phyloP scores from a whole-genome alignment of 2,888 invertebrate genomes.

The Eupithecia dodoneata region DNA sequence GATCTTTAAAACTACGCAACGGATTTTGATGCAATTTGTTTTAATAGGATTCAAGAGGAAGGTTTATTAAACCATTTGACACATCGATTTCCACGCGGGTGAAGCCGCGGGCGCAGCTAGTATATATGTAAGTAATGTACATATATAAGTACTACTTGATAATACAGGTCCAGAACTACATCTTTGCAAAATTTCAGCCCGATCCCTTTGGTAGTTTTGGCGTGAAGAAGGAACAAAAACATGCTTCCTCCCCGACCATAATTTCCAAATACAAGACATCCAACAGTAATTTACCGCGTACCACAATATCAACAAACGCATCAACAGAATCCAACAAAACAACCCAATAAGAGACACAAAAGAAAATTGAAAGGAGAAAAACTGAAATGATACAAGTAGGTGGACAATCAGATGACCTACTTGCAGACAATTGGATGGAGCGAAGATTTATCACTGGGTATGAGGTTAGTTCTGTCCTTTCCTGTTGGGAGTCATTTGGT shows the following conservation, averaged over 20 bases:
- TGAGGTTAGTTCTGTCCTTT: constrained; percentile 29
- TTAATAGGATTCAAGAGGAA: too few species aligned
- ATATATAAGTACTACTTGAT: neutral
- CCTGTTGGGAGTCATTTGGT: constrained; percentile 34
- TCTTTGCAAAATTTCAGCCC: neutral
- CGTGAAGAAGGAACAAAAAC: neutral
- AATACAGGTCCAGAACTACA: neutral
- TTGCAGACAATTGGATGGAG: constrained; percentile 76
- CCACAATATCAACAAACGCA: constrained; percentile 28
- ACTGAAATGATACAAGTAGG: constrained; percentile 69
- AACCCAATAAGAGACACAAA: constrained; percentile 74
- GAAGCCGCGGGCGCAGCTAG: too few species aligned
- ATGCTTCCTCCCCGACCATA: neutral
- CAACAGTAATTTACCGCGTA: constrained; percentile 11
- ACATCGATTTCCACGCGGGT: too few species aligned
- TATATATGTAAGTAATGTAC: too few species aligned
- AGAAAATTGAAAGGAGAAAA: constrained; percentile 77
- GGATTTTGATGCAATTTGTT: too few species aligned
- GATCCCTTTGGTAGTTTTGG: neutral
- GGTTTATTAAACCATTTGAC: too few species aligned
- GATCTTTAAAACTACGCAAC: too few species aligned
- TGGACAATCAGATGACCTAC: constrained; percentile 77
- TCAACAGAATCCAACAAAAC: constrained; percentile 58
- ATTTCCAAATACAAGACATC: constrained; percentile 12
- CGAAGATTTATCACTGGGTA: constrained; percentile 70